A percentile compares a stretch with the other conserved stretches of the same genome.
phyloP scores from a whole-genome alignment of 2,888 invertebrate species.

The Yponomeuta cagnagella region DNA sequence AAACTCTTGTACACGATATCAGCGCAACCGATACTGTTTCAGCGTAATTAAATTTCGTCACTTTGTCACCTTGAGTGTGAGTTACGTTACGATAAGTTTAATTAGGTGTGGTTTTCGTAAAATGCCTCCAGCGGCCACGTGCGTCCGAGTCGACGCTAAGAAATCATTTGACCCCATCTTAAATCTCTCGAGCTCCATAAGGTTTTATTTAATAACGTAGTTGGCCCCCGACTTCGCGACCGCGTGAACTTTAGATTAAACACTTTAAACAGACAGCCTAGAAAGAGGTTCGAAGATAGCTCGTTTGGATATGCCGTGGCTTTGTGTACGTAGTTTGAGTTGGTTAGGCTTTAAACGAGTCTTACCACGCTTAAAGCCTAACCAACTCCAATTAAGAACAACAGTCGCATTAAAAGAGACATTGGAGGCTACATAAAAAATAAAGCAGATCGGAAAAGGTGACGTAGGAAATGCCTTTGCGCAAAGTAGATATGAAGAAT shows the following conservation, averaged over 20 bases:
- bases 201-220: conserved; percentile 28
- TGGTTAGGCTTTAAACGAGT: too few relatives aligned
- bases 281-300: neutral
- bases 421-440: neutral
- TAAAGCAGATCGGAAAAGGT: neutral
- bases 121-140: conserved; percentile 13
- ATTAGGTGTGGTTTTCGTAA: conserved; percentile 10
- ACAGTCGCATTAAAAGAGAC: too few relatives aligned
- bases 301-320: neutral
- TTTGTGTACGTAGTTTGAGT: neutral
- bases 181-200: conserved; percentile 37
- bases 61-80: conserved; percentile 8
- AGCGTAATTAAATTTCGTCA: conserved; percentile 17
- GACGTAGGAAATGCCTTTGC: too few relatives aligned
- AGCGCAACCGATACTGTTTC: conserved; percentile 8
- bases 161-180: conserved; percentile 65
- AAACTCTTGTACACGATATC: neutral
- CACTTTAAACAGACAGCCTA: conserved; percentile 11
- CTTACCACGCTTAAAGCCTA: too few relatives aligned
- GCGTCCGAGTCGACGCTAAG: conserved; percentile 32
- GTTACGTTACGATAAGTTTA: conserved; percentile 13
- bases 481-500: too few relatives aligned
- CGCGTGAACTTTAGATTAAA: conserved; percentile 25
- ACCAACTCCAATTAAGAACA: too few relatives aligned
- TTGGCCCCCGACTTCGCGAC: conserved; percentile 21